Conservation (phyloP, 2,888 invertebrate genomes). For the Sceliomorpha sp. region DNA sequence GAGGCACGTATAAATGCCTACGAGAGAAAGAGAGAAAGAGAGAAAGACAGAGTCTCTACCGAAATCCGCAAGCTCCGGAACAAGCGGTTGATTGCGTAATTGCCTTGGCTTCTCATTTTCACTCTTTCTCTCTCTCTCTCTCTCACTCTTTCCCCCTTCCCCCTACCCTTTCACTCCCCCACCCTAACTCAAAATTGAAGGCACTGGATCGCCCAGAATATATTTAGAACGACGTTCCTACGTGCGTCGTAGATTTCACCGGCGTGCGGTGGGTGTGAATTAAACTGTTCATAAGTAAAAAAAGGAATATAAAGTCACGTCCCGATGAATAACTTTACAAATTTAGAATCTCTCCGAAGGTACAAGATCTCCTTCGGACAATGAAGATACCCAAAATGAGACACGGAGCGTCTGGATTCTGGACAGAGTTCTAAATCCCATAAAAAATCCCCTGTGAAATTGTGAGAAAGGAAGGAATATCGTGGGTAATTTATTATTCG, state of each 20-base stretch:
- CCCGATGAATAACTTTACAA: slow-evolving; percentile 29
- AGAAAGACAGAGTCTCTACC: no score
- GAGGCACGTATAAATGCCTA: no score
- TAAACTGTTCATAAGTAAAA: slow-evolving; percentile 27
- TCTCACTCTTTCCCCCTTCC: slow-evolving; percentile 56
- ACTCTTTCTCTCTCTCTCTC: no score
- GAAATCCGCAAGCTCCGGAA: no score
- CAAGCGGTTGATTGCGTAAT: no score
- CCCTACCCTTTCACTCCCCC: slow-evolving; percentile 45
- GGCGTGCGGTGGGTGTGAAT: slow-evolving; percentile 15
- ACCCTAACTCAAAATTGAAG: slow-evolving; percentile 68
- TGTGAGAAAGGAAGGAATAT: no score
- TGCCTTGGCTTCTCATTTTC: no score
- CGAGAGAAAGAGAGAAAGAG: no score
- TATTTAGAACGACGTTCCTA: slow-evolving; percentile 67
- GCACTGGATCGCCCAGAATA: slow-evolving; percentile 68
- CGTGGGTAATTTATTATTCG: no score
- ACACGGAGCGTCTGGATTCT: no score
- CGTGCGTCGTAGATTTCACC: slow-evolving; percentile 8
- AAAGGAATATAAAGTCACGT: slow-evolving; percentile 19
- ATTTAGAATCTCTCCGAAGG: slow-evolving; percentile 15
- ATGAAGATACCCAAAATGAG: slow-evolving; percentile 15
- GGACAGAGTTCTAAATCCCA: no score
- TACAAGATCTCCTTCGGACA: background rate
- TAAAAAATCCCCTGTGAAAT: no score